Evolutionary conservation across 2,888 invertebrate genomes (phyloP), one percentile per base, ranked within the genome.

Genomic region (Sinopyrophorus schimmeli): DNA sequence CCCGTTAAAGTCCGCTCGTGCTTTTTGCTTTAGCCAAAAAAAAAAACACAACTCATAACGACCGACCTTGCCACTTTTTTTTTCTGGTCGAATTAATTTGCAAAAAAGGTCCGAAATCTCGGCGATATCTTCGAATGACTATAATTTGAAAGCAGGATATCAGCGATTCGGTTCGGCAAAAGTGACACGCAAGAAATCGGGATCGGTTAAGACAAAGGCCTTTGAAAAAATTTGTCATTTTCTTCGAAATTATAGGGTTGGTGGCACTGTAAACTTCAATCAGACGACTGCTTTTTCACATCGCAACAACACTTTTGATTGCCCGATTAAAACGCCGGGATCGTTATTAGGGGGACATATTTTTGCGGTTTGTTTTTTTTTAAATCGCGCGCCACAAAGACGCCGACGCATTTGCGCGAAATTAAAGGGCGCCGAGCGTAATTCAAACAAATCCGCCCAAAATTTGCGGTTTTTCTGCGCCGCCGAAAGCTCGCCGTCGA

Each of bases 141-240:
- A 50, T 46, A 46, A 46, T 46, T 58, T 58, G 42, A 37, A 24
- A 41, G 50, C 58, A 58, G 58, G 58, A 58, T 58, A 58, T 56
- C 54, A 55, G 50, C 58, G 38, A 58, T 58, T 55, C 52, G 35
- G 27, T 17, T n/a, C n/a, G n/a, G 23, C 35, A 41, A 49, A 47
- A 47, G 39, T 51, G 42, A 40, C 58, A 58, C 58, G 58, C 58
- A 55, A 58, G 48, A 38, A 49, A 40, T 46, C 17, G 12, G 44
- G 43, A 57, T 57, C 55, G 57, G 51, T 55, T 55, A 57, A 54
- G 53, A 55, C 54, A 57, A 57, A 57, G 54, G 55, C 18, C 35
- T 35, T 48, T 37, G 38, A 47, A 48, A 50, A 47, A 49, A 43
- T n/a, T n/a, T 51, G 51, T 51, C 51, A 51, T 51, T 51, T 47